phyloP scores from a whole-genome alignment of 2,797 vertebrate species.

The Pseudochirops cupreus region DNA sequence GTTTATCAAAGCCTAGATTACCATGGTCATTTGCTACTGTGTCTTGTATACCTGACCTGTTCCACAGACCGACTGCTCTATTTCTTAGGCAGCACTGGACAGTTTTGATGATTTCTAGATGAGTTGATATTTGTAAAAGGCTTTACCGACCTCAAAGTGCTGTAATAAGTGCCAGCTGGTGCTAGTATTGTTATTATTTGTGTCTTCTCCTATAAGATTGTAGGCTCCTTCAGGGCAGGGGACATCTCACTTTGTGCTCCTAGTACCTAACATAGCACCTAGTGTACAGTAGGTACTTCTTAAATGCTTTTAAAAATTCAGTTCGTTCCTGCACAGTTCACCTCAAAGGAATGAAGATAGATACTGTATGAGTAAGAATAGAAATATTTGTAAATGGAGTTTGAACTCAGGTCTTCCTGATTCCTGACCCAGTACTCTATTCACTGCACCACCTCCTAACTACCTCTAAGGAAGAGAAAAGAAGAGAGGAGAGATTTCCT shows the following conservation, averaged over 20 bases:
- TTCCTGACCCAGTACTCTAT: background rate
- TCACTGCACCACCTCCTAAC: background rate
- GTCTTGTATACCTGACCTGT: background rate
- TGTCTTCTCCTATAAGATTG: background rate
- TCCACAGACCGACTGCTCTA: background rate
- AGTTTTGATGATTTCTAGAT: background rate
- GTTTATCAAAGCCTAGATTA: background rate
- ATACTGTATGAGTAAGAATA: background rate
- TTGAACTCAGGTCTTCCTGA: background rate
- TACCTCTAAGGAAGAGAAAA: background rate
- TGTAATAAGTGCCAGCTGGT: background rate
- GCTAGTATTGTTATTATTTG: background rate
- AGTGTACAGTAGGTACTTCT: background rate
- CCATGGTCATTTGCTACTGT: background rate
- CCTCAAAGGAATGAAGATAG: background rate
- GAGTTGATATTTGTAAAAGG: background rate
- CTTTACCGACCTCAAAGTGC: background rate
- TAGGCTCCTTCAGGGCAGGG: background rate
- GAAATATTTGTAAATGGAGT: background rate
- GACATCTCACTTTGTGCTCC: background rate
- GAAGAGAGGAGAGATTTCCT: background rate
- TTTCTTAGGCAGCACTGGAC: background rate
- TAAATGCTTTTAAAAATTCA: background rate
- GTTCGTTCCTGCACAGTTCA: background rate
- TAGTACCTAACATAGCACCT: background rate